phyloP scores from a whole-genome alignment of 2,797 vertebrate genomes.

The Geotrypetes seraphini region DNA sequence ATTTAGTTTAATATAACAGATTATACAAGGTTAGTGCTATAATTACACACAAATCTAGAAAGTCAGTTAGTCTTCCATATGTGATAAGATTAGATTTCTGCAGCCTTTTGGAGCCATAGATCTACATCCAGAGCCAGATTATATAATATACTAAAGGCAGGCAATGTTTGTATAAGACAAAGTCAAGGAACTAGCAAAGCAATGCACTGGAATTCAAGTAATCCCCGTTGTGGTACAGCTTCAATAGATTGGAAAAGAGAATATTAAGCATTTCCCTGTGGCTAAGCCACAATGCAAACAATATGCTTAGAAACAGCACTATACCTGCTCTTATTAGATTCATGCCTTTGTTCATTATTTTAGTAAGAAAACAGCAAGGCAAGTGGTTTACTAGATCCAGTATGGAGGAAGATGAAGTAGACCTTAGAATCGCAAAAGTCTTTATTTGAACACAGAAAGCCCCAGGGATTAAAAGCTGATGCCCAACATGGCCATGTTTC shows the following conservation, averaged over 20 bases:
- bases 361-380: no score
- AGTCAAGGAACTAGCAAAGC: constrained; percentile 21
- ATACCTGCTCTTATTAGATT: no score
- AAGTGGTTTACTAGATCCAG: no score
- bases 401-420: no score
- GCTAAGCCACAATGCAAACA: constrained; percentile 7
- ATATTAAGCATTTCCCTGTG: constrained; percentile 12
- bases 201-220: constrained; percentile 7
- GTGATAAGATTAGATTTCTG: constrained; percentile 8
- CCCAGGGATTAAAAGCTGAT: no score
- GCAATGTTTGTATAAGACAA: constrained; percentile 23
- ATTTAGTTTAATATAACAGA: constrained; percentile 1
- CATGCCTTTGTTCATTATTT: no score
- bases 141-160: constrained; percentile 7
- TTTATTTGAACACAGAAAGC: no score
- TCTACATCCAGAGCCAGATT: constrained; percentile 1
- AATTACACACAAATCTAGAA: constrained; percentile 3
- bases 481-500: no score
- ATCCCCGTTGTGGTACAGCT: background rate
- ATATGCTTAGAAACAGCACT: background rate
- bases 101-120: background rate
- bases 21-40: background rate
- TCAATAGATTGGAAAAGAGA: constrained; percentile 3
- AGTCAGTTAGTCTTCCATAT: background rate
- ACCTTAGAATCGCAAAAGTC: no score